A percentile compares a stretch with the other conserved stretches of the same genome.
Conservation (phyloP, 2,888 invertebrate genomes). For the Catocala fraxini region DNA sequence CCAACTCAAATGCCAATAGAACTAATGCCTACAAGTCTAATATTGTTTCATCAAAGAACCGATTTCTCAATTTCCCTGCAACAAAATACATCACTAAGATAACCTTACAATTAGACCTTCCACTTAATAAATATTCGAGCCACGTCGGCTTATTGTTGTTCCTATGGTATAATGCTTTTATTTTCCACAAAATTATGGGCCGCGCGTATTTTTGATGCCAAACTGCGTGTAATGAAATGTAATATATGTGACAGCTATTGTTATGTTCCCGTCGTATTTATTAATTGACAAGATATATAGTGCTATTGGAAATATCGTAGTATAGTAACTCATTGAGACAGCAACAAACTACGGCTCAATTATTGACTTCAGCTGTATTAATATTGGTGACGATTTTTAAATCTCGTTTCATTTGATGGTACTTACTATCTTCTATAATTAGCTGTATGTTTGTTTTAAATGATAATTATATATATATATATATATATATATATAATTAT, state of each 20-base stretch:
- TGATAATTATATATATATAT: too few relatives aligned
- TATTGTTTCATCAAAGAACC: neutral
- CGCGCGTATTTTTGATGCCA: conserved; percentile 32
- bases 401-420: too few relatives aligned
- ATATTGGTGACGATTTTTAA: too few relatives aligned
- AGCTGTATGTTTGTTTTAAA: too few relatives aligned
- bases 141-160: conserved; percentile 53
- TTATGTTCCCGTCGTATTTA: conserved; percentile 1
- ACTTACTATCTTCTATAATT: too few relatives aligned
- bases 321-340: too few relatives aligned
- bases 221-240: conserved; percentile 42
- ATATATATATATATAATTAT: too few relatives aligned
- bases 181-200: conserved; percentile 50
- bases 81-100: conserved; percentile 37
- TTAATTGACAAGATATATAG: neutral
- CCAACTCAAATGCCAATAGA: too few relatives aligned
- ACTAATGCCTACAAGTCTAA: too few relatives aligned
- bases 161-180: conserved; percentile 51
- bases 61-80: conserved; percentile 1
- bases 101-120: conserved; percentile 51
- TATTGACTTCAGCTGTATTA: too few relatives aligned
- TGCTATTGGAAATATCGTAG: too few relatives aligned
- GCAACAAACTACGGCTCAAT: too few relatives aligned
- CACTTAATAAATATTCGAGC: conserved; percentile 54
- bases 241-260: conserved; percentile 12